These are phyloP conservation scores for Typhlomys cinereus DNA, from an alignment of 2,113 vertebrate genomes.

Conservation along the genomic window DNA sequence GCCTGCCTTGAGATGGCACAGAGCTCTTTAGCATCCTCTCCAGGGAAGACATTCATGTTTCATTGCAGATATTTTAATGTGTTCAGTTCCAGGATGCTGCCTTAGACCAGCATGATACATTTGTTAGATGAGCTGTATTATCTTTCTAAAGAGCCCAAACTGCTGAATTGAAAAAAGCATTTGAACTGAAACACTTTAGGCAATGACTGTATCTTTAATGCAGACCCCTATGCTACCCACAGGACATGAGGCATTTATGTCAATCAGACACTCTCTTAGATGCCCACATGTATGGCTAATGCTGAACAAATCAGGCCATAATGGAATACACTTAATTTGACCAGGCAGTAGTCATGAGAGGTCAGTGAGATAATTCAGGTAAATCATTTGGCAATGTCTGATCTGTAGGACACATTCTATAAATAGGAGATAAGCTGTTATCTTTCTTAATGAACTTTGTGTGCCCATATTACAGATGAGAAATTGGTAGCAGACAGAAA, in stretches of 20 bases:
- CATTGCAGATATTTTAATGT: not conserved
- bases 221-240: not conserved
- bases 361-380: conserved; percentile 3
- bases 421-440: not conserved
- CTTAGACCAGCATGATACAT: not conserved
- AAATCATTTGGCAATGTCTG: not conserved
- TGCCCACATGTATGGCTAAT: not conserved
- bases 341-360: not conserved
- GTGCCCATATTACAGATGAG: not conserved
- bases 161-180: conserved; percentile 22
- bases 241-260: not conserved
- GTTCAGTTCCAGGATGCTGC: not conserved
- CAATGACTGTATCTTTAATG: not conserved
- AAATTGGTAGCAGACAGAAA: not conserved
- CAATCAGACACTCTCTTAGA: not conserved
- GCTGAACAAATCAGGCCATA: not conserved
- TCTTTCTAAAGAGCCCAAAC: not conserved
- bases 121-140: not conserved
- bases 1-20: not conserved
- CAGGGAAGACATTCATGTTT: not conserved
- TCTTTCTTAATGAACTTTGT: not conserved
- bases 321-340: not conserved
- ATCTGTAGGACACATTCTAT: not conserved
- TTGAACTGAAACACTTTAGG: not conserved
- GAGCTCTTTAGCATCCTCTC: not conserved